phyloP scores from a whole-genome alignment of 2,797 vertebrate species.

The Sebastes flavidus region DNA sequence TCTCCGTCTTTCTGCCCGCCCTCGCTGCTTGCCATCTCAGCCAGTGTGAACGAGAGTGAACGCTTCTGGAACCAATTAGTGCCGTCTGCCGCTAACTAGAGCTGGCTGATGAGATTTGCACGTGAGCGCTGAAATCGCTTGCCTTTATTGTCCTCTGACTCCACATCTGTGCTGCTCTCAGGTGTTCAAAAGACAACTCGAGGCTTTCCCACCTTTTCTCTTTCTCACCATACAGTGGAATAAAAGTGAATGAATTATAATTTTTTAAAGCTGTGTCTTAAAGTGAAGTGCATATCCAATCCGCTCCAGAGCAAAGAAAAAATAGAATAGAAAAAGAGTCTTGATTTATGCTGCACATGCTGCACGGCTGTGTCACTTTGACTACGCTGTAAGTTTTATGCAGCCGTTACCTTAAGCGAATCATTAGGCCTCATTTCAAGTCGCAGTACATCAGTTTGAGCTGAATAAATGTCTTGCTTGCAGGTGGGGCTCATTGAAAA shows the following conservation, averaged over 20 bases:
- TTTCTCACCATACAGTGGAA: constrained; percentile 40
- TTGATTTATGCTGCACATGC: constrained; percentile 56
- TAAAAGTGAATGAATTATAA: constrained; percentile 41
- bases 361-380: constrained; percentile 54
- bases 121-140: constrained; percentile 85
- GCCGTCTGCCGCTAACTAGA: constrained; percentile 87
- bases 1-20: constrained; percentile 43
- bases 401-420: constrained; percentile 49
- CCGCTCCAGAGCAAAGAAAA: not conserved
- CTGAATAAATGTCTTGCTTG: constrained; percentile 53
- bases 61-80: constrained; percentile 98
- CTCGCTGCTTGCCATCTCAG: constrained; percentile 81
- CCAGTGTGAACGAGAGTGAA: constrained; percentile 78
- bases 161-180: constrained; percentile 92
- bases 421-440: constrained; percentile 70
- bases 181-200: constrained; percentile 84
- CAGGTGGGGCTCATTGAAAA: constrained; percentile 70
- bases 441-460: constrained; percentile 58
- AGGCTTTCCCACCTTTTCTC: constrained; percentile 27
- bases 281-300: constrained; percentile 3
- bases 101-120: constrained; percentile 93
- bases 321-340: not conserved
- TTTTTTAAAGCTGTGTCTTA: constrained; percentile 10
- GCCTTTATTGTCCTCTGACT: constrained; percentile 84
- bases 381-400: constrained; percentile 40